Base-by-base conservation (phyloP, 1,140 invertebrate species). In the Thereuonema tuberculata region DNA sequence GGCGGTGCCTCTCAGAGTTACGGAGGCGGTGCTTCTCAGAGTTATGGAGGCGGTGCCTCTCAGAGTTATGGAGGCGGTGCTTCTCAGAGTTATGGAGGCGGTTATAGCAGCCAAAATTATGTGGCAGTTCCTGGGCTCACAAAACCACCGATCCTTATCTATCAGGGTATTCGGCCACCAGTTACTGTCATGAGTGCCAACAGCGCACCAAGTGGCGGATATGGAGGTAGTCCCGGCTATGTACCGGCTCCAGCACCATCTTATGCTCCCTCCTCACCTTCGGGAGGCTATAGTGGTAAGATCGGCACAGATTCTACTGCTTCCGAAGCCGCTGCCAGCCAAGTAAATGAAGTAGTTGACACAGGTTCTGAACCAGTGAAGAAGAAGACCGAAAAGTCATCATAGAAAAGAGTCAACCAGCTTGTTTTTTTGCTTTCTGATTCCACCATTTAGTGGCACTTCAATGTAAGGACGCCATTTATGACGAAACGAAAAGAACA, bases 91-190 rank as follows among this genome's bases (percentile, higher is more conserved):
- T 5, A 17, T 17, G 25, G 56, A 5, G 56, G 50, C 25, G 56
- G 56, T 20, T 9, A 24, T 12, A 26, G n/a, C 12, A 20, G n/a
- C 9, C 37, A 29, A 5, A 46, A 37, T 50, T 54, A 59, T 28
- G 25, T 28, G 2, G 46, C 58, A 55, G 46, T 28, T 50, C 58
- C 58, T 28, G 58, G 37, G 14, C 68, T 65, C 58, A 65, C 70
- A 54, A 75, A 75, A 62, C 73, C 73, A 27, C 73, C 73, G 46
- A 75, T 75, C 52, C 74, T 75, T 54, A 75, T 75, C 59, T 75
- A 75, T 62, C 72, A 74, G 60, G 73, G 73, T 28, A 66, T 72
- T 23, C 60, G 71, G 27, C 73, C 73, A 17, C 73, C 73, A 15
- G 70, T 75, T 2, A 69, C 71, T 59, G 73, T 75, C 9, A 73